Base-by-base conservation (phyloP, 2,797 vertebrate species). In the Hoplostethus atlanticus region DNA sequence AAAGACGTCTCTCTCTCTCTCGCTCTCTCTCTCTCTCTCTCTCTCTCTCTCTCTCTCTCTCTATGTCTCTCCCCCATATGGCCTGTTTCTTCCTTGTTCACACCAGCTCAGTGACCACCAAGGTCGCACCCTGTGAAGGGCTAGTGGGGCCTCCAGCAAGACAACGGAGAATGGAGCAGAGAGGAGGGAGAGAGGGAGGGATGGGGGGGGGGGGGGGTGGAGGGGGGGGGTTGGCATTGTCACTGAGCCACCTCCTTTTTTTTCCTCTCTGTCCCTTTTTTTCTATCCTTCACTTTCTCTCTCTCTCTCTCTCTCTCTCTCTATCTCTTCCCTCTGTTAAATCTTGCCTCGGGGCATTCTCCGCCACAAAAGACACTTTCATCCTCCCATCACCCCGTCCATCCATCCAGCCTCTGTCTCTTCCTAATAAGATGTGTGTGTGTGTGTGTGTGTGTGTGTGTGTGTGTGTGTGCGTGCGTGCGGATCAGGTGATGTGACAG, bases 301-400 rank as follows among this genome's bases (percentile, higher is more conserved):
- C 61, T 64, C 84, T 21, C 21, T 21, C 21, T 87, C 71, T 77
- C 79, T 89, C 79, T 73, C 83, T 80, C 67, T 76, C 80, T 87
- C 69, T 48, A 3, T 86, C 84, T 85, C 68, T 75, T 89, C 77
- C 83, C 80, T 82, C 84, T 89, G 76, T 88, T 87, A 77, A 90
- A 84, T 84, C 75, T 80, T 10, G 91, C 93, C 91, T 89, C 68
- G 0, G 91, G 91, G 87, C 85, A 85, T 84, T 68, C 81, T 77
- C 74, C 46, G 60, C 72, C 80, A 87, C 90, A 87, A 87, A 91
- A 83, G 88, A 84, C 55, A 66, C 90, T 93, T 91, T 93, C 86
- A 93, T 91, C 89, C 84, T 60, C 71, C 74, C 82, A 30, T 88
- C 89, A 85, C 76, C 81, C 67, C 65, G 38, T 81, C 83, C 68